Base-by-base conservation (phyloP, 2,888 invertebrate genomes). In the Gasteruption jaculator region DNA sequence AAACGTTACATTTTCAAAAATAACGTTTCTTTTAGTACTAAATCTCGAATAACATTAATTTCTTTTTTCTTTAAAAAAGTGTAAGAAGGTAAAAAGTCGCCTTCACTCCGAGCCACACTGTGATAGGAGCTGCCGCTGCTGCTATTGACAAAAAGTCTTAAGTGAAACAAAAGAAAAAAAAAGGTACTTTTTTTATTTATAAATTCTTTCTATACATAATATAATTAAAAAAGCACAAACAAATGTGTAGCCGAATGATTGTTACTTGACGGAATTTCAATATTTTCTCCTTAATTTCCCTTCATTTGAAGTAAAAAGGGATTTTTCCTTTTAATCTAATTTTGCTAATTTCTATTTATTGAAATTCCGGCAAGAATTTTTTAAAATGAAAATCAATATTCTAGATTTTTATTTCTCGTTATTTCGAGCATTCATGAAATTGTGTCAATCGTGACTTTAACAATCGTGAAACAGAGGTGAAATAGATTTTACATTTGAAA, bases 31-130 rank as follows among this genome's bases (percentile, higher is more conserved):
- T n/a, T n/a, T n/a, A n/a, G n/a, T n/a, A n/a, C n/a, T n/a, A n/a
- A n/a, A n/a, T n/a, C n/a, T n/a, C n/a, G n/a, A n/a, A n/a, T n/a
- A n/a, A n/a, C n/a, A n/a, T n/a, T n/a, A n/a, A n/a, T n/a, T n/a
- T n/a, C 45, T 44, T 43, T 39, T 41, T 52, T 10, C 7, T 30
- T 5, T 22, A 14, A 30, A 18, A 29, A 22, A 14, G 26, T 41
- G 19, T n/a, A 21, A 21, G 6, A 8, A 37, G 37, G n/a, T n/a
- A 24, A 41, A 46, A 50, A 50, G 53, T 56, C 47, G 61, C 58
- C 56, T 55, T 56, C 56, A 59, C 59, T 68, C 63, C 68, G 63
- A 68, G 65, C 65, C 63, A 65, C 53, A 57, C 58, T 63, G 63
- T 64, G 59, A 65, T 62, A 62, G 56, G 61, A n/a, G n/a, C n/a